phyloP scores from a whole-genome alignment of 1,140 invertebrate genomes.

The Aphidius ervi region DNA sequence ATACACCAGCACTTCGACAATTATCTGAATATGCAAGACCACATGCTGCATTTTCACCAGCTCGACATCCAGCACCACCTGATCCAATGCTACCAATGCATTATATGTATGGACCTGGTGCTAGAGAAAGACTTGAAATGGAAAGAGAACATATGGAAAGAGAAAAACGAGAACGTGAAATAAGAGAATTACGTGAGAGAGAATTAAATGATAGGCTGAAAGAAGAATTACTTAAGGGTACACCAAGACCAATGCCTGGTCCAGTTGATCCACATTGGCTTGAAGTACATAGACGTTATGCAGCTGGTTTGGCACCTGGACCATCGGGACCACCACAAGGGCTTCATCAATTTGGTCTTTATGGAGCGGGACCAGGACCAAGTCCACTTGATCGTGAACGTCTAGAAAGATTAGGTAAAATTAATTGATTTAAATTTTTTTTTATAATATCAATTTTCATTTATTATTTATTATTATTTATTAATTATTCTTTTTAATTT shows the following conservation, averaged over 20 bases:
- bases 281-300: slow-evolving; percentile 75
- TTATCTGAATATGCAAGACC: slow-evolving; percentile 85
- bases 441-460: neutral
- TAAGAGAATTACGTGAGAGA: slow-evolving; percentile 78
- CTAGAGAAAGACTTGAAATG: slow-evolving; percentile 74
- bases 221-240: slow-evolving; percentile 75
- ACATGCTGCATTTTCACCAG: slow-evolving; percentile 80
- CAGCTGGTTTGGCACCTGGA: slow-evolving; percentile 43
- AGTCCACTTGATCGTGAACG: slow-evolving; percentile 83
- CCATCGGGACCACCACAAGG: slow-evolving; percentile 54
- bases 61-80: slow-evolving; percentile 60
- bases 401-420: slow-evolving; percentile 72
- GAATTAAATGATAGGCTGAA: slow-evolving; percentile 78
- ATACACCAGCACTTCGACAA: slow-evolving; percentile 88
- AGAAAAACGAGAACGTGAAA: slow-evolving; percentile 79
- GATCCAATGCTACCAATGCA: slow-evolving; percentile 67
- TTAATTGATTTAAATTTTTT: slow-evolving; percentile 1
- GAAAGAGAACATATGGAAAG: slow-evolving; percentile 68
- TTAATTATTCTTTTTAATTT: neutral
- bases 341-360: slow-evolving; percentile 60
- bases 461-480: neutral
- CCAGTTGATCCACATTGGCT: slow-evolving; percentile 86
- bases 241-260: slow-evolving; percentile 60
- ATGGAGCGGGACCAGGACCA: slow-evolving; percentile 59
- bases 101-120: slow-evolving; percentile 72